Evolutionary conservation across 2,888 invertebrate species (phyloP).

Genomic region (Cactoblastis cactorum): DNA sequence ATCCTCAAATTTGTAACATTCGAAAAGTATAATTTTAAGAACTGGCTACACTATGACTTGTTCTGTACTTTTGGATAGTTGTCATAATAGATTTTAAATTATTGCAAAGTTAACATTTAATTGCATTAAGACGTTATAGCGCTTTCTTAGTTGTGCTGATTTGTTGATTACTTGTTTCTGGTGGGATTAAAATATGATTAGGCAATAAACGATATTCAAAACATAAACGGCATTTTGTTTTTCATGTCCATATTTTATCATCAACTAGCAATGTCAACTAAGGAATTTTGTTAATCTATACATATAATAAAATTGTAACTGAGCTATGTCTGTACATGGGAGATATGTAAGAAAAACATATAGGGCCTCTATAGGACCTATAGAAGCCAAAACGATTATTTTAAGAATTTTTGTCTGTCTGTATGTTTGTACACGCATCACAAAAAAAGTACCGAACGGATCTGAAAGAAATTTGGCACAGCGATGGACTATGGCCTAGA

Average conservation of each 20-base stretch:
- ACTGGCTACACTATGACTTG: slow-evolving; percentile 12
- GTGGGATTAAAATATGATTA: slow-evolving; percentile 54
- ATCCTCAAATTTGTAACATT: slow-evolving; percentile 9
- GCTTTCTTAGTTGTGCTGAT: slow-evolving; percentile 43
- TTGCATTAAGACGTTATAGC: slow-evolving; percentile 24
- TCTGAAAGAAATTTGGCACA: too few species aligned
- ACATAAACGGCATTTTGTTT: slow-evolving; percentile 20
- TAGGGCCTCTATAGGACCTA: too few species aligned
- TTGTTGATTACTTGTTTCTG: slow-evolving; percentile 55
- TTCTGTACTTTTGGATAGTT: slow-evolving; percentile 7
- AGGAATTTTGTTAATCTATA: background rate
- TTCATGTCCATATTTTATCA: background rate
- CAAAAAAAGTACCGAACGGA: too few species aligned
- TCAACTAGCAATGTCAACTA: background rate
- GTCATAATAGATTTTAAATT: slow-evolving; percentile 12
- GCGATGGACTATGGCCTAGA: too few species aligned
- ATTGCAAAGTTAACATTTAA: slow-evolving; percentile 14
- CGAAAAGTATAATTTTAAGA: slow-evolving; percentile 18
- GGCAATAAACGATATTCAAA: slow-evolving; percentile 56
- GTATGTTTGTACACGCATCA: too few species aligned
- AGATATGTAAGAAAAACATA: too few species aligned
- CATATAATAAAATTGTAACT: background rate
- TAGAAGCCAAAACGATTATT: too few species aligned
- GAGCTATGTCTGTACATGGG: background rate
- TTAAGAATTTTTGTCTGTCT: too few species aligned